Evolutionary conservation across 1,140 invertebrate species (phyloP).

Genomic region (Pachyrhynchus sulphureomaculatus): DNA sequence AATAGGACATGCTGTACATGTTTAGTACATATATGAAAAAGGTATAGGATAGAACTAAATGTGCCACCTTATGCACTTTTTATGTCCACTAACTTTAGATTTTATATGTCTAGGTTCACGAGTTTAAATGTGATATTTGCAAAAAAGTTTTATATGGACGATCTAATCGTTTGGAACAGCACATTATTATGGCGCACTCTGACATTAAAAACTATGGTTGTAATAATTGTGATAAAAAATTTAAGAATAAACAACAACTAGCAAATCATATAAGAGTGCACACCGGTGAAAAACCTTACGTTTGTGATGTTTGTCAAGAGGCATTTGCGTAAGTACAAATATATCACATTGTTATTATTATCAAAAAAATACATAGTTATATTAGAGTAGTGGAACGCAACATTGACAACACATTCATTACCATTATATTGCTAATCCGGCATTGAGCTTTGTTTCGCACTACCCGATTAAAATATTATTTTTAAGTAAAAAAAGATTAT

Average conservation of each 20-base stretch:
- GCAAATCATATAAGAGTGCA: conserved; percentile 11
- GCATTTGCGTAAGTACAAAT: conserved; percentile 9
- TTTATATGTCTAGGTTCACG: conserved; percentile 1
- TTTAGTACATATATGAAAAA: too few species aligned
- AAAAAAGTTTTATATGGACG: conserved; percentile 16
- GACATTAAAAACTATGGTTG: conserved; percentile 13
- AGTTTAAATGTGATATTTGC: conserved; percentile 20
- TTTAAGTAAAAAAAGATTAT: too few species aligned
- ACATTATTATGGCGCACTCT: conserved; percentile 17
- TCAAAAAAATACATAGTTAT: not conserved
- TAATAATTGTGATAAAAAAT: conserved; percentile 15
- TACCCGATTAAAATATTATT: too few species aligned
- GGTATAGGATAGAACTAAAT: too few species aligned
- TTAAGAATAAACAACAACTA: conserved; percentile 17
- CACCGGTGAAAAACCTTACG: conserved; percentile 18
- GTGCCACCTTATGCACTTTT: too few species aligned
- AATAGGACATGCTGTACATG: too few species aligned
- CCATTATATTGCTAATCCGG: too few species aligned
- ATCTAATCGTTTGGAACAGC: conserved; percentile 16
- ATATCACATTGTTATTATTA: not conserved
- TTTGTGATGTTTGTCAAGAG: conserved; percentile 7
- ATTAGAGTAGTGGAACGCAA: too few species aligned
- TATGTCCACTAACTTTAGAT: too few species aligned
- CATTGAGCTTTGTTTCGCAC: too few species aligned
- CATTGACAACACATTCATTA: too few species aligned